Percentiles rank a stretch among this genome's conserved stretches.
phyloP scores from a whole-genome alignment of 1,140 invertebrate species.

The Sminthurinus signatus region DNA sequence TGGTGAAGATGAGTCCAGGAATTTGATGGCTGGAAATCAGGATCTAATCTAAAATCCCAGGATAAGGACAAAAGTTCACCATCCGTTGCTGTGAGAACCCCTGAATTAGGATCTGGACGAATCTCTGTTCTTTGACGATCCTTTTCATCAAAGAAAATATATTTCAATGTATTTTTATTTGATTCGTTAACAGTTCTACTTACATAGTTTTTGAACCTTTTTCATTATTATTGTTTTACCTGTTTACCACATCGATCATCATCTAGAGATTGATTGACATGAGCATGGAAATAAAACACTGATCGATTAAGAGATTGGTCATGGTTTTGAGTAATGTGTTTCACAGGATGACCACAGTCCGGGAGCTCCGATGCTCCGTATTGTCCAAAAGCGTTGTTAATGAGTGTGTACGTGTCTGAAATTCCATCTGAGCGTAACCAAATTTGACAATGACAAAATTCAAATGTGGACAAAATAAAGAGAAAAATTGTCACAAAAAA shows the following conservation, averaged over 20 bases:
- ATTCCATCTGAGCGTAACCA: neutral
- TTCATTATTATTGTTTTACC: too few species aligned
- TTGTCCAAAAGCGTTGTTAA: neutral
- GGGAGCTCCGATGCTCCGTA: neutral
- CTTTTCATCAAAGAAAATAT: too few species aligned
- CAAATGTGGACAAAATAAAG: too few species aligned
- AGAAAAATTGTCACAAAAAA: too few species aligned
- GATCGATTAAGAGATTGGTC: neutral
- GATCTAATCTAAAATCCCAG: conserved; percentile 27
- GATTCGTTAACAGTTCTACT: too few species aligned
- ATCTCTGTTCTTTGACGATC: conserved; percentile 33
- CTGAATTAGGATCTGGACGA: neutral
- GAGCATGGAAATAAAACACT: conserved; percentile 25
- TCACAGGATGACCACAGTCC: neutral
- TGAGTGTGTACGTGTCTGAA: neutral
- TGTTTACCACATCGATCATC: conserved; percentile 21
- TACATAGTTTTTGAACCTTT: too few species aligned
- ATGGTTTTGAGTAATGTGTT: conserved; percentile 14
- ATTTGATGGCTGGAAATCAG: conserved; percentile 19
- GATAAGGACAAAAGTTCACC: conserved; percentile 22
- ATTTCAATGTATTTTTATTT: too few species aligned
- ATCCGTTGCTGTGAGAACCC: conserved; percentile 2
- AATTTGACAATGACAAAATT: neutral
- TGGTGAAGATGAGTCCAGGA: conserved; percentile 21
- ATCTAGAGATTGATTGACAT: conserved; percentile 19